These are phyloP conservation scores for Grantiella picta DNA, from an alignment of 2,113 vertebrate species.

Conservation along the genomic window DNA sequence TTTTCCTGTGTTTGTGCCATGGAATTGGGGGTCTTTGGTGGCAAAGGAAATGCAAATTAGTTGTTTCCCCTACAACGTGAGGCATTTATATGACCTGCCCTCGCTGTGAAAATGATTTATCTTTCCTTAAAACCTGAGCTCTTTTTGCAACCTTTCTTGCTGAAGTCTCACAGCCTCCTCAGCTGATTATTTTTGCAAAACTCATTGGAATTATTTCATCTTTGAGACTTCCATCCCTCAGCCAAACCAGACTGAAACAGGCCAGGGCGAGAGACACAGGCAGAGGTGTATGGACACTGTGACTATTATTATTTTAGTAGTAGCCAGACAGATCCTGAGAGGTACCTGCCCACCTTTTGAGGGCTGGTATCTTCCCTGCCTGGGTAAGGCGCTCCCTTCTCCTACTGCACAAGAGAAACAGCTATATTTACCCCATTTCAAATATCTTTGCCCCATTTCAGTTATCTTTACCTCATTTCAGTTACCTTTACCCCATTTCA, in stretches of 20 bases:
- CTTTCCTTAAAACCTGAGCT: not conserved
- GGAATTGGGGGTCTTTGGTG: not conserved
- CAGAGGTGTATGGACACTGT: not conserved
- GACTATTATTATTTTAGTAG: not conserved
- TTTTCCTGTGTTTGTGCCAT: not conserved
- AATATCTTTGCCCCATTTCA: not conserved
- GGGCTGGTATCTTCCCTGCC: not conserved
- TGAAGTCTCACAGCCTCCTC: not conserved
- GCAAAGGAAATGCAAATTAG: not conserved
- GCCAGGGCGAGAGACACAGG: not conserved
- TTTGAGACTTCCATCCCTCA: not conserved
- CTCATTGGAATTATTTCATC: not conserved
- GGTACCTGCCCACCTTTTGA: not conserved
- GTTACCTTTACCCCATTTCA: not conserved
- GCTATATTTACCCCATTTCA: not conserved
- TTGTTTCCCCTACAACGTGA: not conserved
- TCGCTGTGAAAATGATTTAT: not conserved
- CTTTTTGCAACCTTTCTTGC: not conserved
- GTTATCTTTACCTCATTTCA: not conserved
- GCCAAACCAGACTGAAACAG: not conserved
- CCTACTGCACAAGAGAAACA: not conserved
- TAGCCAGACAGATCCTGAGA: not conserved
- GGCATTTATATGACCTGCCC: not conserved
- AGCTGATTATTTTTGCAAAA: not conserved
- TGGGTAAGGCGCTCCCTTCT: not conserved